Base-by-base conservation (phyloP, 2,797 vertebrate species). In the Manis javanica region DNA sequence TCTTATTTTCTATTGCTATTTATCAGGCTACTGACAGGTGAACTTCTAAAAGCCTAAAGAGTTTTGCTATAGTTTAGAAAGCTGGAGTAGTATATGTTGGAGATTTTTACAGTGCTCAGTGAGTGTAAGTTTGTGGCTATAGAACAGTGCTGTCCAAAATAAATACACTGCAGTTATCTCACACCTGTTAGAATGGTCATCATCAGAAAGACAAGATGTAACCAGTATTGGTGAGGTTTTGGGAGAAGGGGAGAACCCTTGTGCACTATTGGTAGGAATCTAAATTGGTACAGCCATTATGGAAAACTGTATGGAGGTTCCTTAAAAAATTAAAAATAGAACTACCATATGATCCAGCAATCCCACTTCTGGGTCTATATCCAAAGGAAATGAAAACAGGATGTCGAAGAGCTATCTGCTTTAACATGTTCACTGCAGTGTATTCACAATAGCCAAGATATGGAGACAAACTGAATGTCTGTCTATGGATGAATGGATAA, bases 1-100 rank as follows among this genome's bases (percentile, higher is more conserved):
- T 94, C 61, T 90, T 71, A 90, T 31, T 82, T 90, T 29, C 19
- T 77, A 1, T 77, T 94, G 69, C 51, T 75, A 55, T 87, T 94
- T 89, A 78, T 92, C 63, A 94, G 74, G 69, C 61, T 83, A 4
- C 57, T 90, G 86, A 55, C 59, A 61, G 63, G 81, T 74, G 34
- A 90, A 77, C 39, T 72, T 2, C 75, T 92, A 55, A 94, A 89
- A 87, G 42, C 86, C 26, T 49, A 2, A 84, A 74, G 63, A 87
- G 66, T 68, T 63, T 84, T 93, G 57, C 51, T 69, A 0, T 37
- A 77, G 51, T 87, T 34, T 29, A 34, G 31, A 63, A 46, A 83
- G 29, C 64, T 64, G 51, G 26, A 69, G 31, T 77, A 39, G 31
- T 79, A 21, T 57, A 23, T 74, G 29, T 85, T 39, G 10, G 51